These are phyloP conservation scores for Exocentrus adspersus DNA, from an alignment of 2,888 invertebrate species.

Conservation along the genomic window DNA sequence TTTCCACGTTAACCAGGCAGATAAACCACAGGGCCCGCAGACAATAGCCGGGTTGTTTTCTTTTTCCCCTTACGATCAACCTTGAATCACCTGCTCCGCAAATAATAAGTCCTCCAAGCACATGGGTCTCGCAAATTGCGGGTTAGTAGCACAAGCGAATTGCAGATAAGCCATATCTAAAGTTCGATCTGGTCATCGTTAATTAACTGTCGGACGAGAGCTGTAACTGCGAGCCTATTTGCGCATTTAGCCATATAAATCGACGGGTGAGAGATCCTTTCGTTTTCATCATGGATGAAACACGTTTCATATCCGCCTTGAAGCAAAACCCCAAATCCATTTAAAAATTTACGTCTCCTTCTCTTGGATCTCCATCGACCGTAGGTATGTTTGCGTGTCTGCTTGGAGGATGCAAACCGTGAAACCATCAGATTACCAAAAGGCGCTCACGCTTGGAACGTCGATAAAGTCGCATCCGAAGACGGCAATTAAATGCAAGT, in stretches of 20 bases:
- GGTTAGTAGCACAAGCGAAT: slow-evolving; percentile 49
- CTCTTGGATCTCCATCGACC: too few species aligned
- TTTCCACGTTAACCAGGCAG: not conserved
- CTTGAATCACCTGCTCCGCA: slow-evolving; percentile 20
- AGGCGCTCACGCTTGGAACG: slow-evolving; percentile 8
- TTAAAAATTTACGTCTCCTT: too few species aligned
- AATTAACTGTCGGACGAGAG: slow-evolving; percentile 34
- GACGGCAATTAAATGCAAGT: slow-evolving; percentile 19
- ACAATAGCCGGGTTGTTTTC: not conserved
- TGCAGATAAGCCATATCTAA: slow-evolving; percentile 43
- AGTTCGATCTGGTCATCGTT: slow-evolving; percentile 38
- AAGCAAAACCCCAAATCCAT: too few species aligned
- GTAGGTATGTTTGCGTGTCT: not conserved
- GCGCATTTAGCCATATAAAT: slow-evolving; percentile 25
- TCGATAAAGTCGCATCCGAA: slow-evolving; percentile 5
- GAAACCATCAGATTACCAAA: slow-evolving; percentile 18
- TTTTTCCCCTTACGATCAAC: not conserved
- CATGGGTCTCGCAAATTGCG: slow-evolving; percentile 40
- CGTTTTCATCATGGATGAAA: too few species aligned
- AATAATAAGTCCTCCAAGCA: slow-evolving; percentile 22
- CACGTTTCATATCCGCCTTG: too few species aligned
- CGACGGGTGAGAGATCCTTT: slow-evolving; percentile 8
- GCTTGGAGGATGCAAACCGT: slow-evolving; percentile 21
- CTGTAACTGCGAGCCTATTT: slow-evolving; percentile 28
- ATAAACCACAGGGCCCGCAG: not conserved